phyloP scores from a whole-genome alignment of 1,140 invertebrate genomes.

The Lepidurus apus region DNA sequence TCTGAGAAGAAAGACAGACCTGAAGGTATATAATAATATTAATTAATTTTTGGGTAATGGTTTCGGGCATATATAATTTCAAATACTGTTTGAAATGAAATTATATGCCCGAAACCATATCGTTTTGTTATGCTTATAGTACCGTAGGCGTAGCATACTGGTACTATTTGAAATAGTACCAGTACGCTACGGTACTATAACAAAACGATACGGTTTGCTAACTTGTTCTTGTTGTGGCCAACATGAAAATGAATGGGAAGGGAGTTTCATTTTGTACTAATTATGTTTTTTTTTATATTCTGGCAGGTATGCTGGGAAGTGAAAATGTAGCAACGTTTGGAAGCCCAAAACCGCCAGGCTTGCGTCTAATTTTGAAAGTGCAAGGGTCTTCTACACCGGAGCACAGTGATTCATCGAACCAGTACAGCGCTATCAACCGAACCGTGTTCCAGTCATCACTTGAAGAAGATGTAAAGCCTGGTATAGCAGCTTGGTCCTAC shows the following conservation, averaged over 20 bases:
- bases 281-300: neutral
- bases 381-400: slow-evolving; percentile 62
- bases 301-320: slow-evolving; percentile 16
- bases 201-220: too few relatives aligned
- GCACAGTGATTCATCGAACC: slow-evolving; percentile 54
- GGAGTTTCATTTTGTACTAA: slow-evolving; percentile 9
- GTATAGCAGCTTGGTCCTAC: slow-evolving; percentile 21
- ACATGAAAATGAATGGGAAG: neutral
- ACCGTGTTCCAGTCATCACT: slow-evolving; percentile 41
- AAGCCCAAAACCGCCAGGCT: slow-evolving; percentile 50
- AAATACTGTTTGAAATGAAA: too few relatives aligned
- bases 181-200: too few relatives aligned
- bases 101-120: too few relatives aligned
- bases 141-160: too few relatives aligned
- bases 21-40: slow-evolving; percentile 49
- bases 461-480: slow-evolving; percentile 36
- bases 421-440: slow-evolving; percentile 38
- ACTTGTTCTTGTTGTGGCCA: too few relatives aligned
- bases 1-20: slow-evolving; percentile 56
- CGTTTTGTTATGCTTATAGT: too few relatives aligned
- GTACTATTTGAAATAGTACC: too few relatives aligned
- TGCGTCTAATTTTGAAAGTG: slow-evolving; percentile 78
- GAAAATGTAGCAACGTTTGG: slow-evolving; percentile 34
- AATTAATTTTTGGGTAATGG: too few relatives aligned
- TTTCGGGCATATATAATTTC: too few relatives aligned